These are phyloP conservation scores for Leptodactylus fallax DNA, from an alignment of 2,797 vertebrate species.

Conservation along the genomic window DNA sequence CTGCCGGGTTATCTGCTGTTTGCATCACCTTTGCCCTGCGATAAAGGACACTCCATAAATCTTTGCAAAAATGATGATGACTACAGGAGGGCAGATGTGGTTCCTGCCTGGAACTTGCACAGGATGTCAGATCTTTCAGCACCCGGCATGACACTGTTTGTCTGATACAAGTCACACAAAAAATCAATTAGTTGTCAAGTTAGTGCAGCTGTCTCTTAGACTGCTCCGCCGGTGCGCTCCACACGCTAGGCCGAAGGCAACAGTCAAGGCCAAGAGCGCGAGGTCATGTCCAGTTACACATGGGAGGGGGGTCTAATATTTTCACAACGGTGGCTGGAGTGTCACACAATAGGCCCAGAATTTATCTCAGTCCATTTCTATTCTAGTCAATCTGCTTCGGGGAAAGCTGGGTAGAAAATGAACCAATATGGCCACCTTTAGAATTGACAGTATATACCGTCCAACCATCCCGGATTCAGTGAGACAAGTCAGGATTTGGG, in stretches of 20 bases:
- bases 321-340: neutral
- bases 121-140: constrained; percentile 25
- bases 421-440: neutral
- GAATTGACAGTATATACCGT: too few relatives aligned
- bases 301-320: neutral
- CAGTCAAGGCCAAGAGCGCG: neutral
- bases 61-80: constrained; percentile 45
- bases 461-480: too few relatives aligned
- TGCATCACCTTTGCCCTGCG: constrained; percentile 45
- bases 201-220: constrained; percentile 1
- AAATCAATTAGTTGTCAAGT: neutral
- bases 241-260: neutral
- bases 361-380: neutral
- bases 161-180: neutral
- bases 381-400: neutral
- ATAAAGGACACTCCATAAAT: constrained; percentile 52
- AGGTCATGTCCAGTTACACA: neutral
- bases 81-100: constrained; percentile 19
- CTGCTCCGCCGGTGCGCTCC: neutral
- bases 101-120: constrained; percentile 38
- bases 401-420: neutral
- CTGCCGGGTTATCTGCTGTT: constrained; percentile 49
- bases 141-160: neutral
- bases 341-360: neutral
- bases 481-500: too few relatives aligned